phyloP scores from a whole-genome alignment of 2,113 vertebrate species.

The Pavo muticus region DNA sequence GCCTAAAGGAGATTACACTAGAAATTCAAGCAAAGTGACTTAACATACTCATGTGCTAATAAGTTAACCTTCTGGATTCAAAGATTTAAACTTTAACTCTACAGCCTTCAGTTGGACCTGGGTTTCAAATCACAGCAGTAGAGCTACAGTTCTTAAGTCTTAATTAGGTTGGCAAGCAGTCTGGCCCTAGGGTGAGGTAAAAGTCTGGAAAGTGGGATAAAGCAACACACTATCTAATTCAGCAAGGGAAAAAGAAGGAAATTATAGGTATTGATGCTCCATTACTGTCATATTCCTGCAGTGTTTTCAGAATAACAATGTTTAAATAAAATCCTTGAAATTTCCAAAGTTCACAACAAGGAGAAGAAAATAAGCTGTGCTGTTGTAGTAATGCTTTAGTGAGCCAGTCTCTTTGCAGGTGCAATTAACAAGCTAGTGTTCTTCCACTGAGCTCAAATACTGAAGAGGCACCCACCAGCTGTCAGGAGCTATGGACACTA shows the following conservation, averaged over 20 bases:
- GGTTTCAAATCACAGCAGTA: slow-evolving; percentile 44
- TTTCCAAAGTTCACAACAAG: neutral
- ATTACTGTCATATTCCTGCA: neutral
- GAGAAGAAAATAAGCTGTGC: neutral
- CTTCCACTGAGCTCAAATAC: neutral
- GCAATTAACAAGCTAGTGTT: neutral
- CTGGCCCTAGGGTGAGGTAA: slow-evolving; percentile 2
- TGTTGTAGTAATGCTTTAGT: neutral
- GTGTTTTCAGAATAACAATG: slow-evolving; percentile 16
- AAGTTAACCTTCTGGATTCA: slow-evolving; percentile 60
- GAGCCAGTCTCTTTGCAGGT: neutral
- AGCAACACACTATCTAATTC: slow-evolving; percentile 11
- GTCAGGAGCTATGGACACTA: neutral
- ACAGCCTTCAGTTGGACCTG: slow-evolving; percentile 23
- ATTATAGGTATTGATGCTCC: neutral
- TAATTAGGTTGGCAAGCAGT: slow-evolving; percentile 64
- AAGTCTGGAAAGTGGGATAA: slow-evolving; percentile 27
- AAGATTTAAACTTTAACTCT: slow-evolving; percentile 70
- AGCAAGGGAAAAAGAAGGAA: slow-evolving; percentile 7
- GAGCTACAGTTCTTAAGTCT: slow-evolving; percentile 62
- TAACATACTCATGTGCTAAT: slow-evolving; percentile 61
- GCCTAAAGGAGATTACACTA: slow-evolving; percentile 68
- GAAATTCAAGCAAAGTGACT: slow-evolving; percentile 66
- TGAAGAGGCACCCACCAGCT: neutral
- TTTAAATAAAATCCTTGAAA: neutral